phyloP scores from a whole-genome alignment of 1,140 invertebrate genomes.

The Chlorops oryzae region DNA sequence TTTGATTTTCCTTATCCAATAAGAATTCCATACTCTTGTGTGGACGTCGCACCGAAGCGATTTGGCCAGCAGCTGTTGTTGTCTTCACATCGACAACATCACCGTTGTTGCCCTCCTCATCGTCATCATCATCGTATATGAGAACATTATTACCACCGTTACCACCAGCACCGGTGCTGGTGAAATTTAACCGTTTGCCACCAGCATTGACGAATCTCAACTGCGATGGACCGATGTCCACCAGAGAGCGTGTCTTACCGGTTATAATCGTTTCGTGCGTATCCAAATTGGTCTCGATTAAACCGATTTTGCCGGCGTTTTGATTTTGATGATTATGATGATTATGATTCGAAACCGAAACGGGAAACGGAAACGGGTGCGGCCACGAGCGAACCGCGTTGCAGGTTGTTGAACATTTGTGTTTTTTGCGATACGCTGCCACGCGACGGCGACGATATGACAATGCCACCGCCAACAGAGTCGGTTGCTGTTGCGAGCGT shows the following conservation, averaged over 20 bases:
- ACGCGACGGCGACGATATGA: conserved; percentile 22
- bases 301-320: conserved; percentile 49
- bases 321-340: conserved; percentile 3
- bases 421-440: conserved; percentile 30
- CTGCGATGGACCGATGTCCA: conserved; percentile 62
- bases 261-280: conserved; percentile 55
- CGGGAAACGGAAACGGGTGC: conserved; percentile 20
- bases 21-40: conserved; percentile 92
- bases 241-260: conserved; percentile 70
- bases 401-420: conserved; percentile 34
- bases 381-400: not conserved
- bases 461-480: conserved; percentile 3
- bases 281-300: conserved; percentile 83
- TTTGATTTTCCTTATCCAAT: conserved; percentile 81
- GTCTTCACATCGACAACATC: conserved; percentile 15
- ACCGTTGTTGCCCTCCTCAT: conserved; percentile 12
- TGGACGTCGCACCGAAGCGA: conserved; percentile 53
- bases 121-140: conserved; percentile 12
- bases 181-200: conserved; percentile 31
- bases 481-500: not conserved
- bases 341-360: conserved; percentile 18
- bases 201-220: conserved; percentile 5
- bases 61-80: conserved; percentile 19
- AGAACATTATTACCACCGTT: conserved; percentile 13
- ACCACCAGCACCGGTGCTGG: conserved; percentile 24